Evolutionary conservation across 2,888 invertebrate species (phyloP).

Genomic region (Drosophila leonis): DNA sequence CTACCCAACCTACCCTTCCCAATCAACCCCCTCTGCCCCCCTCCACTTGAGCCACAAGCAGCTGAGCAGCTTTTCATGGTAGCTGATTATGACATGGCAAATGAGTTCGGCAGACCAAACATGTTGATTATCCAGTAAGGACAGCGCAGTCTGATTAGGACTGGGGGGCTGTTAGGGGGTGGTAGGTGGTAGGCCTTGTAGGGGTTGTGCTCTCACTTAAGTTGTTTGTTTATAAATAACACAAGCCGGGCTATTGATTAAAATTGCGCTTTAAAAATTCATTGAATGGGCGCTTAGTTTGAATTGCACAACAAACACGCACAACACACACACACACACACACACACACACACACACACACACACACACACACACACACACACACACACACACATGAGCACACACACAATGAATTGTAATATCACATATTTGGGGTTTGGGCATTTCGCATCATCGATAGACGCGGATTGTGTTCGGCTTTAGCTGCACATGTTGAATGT

Average conservation of each 20-base stretch:
- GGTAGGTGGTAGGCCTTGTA: neutral
- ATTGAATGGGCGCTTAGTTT: slow-evolving; percentile 58
- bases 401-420: slow-evolving; percentile 4
- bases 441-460: neutral
- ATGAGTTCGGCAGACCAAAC: slow-evolving; percentile 28
- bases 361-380: slow-evolving; percentile 25
- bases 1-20: no score
- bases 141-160: neutral
- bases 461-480: neutral
- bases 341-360: slow-evolving; percentile 10
- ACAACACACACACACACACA: slow-evolving; percentile 20
- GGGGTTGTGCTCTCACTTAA: slow-evolving; percentile 35
- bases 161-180: neutral
- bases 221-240: slow-evolving; percentile 75
- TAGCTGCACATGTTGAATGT: neutral
- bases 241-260: slow-evolving; percentile 69
- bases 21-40: no score
- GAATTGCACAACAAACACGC: slow-evolving; percentile 55
- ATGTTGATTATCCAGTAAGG: slow-evolving; percentile 21
- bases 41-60: slow-evolving; percentile 22
- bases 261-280: slow-evolving; percentile 74
- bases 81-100: slow-evolving; percentile 70
- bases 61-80: slow-evolving; percentile 45
- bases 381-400: slow-evolving; percentile 11
- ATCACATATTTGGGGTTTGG: neutral